These are phyloP conservation scores for Gari tellinella DNA, from an alignment of 2,888 invertebrate species.

Conservation along the genomic window DNA sequence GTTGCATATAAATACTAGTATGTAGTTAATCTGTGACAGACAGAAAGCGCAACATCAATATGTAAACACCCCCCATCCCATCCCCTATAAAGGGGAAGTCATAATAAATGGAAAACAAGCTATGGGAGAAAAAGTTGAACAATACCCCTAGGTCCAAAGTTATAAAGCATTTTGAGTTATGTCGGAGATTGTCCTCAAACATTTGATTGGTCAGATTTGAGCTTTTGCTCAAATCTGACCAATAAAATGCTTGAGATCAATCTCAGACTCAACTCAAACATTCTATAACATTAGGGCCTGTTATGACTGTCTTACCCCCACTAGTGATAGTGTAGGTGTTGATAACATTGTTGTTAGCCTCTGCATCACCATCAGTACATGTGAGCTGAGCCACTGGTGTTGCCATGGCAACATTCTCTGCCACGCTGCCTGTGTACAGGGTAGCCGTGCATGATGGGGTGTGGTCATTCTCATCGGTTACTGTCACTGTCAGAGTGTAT, in stretches of 20 bases:
- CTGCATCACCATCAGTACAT: conserved; percentile 66
- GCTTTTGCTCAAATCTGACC: no score
- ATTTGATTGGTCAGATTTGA: no score
- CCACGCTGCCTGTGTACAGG: conserved; percentile 53
- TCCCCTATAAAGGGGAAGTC: background rate
- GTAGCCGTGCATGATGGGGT: conserved; percentile 67
- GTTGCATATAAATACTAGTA: no score
- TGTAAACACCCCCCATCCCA: no score
- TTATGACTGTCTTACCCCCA: conserved; percentile 54
- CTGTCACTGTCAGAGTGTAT: conserved; percentile 60
- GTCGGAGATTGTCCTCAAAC: no score
- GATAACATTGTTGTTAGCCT: conserved; percentile 62
- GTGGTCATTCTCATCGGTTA: conserved; percentile 75
- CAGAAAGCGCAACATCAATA: no score
- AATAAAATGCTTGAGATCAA: no score
- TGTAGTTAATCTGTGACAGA: no score
- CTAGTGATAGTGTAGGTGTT: conserved; percentile 51
- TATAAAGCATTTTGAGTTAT: no score
- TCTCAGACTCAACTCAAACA: no score
- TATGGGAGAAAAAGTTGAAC: background rate
- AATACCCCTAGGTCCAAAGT: no score
- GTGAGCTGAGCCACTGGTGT: conserved; percentile 59
- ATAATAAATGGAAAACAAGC: background rate
- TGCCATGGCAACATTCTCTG: conserved; percentile 56
- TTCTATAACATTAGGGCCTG: no score